phyloP scores from a whole-genome alignment of 2,888 invertebrate species.

The Caenorhabditis macrosperma region DNA sequence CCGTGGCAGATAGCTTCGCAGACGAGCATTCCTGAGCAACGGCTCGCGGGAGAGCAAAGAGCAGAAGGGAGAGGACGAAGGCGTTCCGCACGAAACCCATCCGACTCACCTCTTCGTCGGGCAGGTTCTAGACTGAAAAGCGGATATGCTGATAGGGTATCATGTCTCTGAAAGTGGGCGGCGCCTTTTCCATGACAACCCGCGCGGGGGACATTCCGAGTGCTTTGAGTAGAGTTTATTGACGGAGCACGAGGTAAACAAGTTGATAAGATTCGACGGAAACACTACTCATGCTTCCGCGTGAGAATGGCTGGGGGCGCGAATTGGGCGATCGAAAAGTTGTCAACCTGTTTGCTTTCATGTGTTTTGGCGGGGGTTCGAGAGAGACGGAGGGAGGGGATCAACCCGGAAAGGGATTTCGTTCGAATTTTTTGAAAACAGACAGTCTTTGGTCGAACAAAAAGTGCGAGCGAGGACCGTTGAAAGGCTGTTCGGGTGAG shows the following conservation, averaged over 20 bases:
- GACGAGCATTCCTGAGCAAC: slow-evolving; percentile 21
- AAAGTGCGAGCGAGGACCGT: slow-evolving; percentile 10
- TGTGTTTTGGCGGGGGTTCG: slow-evolving; percentile 13
- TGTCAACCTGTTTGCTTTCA: slow-evolving; percentile 7
- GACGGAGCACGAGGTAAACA: slow-evolving; percentile 16
- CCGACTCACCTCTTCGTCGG: neutral
- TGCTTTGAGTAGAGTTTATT: neutral
- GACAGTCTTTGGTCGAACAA: slow-evolving; percentile 34
- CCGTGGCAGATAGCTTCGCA: slow-evolving; percentile 12
- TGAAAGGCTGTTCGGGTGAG: neutral
- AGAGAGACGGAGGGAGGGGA: neutral
- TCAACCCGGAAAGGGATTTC: slow-evolving; percentile 30
- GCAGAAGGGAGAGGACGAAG: neutral
- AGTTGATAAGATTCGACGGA: neutral
- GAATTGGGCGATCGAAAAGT: slow-evolving; percentile 38
- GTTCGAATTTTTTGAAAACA: slow-evolving; percentile 27
- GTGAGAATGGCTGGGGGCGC: neutral
- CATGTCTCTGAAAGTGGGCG: slow-evolving; percentile 28
- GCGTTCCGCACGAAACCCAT: slow-evolving; percentile 23
- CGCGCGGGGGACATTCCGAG: neutral
- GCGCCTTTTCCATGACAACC: slow-evolving; percentile 12
- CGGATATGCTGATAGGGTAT: neutral
- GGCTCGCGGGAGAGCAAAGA: neutral
- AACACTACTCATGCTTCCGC: neutral
- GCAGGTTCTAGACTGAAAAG: slow-evolving; percentile 6